These are phyloP conservation scores for Pempheris klunzingeri DNA, from an alignment of 2,797 vertebrate species.

Conservation along the genomic window DNA sequence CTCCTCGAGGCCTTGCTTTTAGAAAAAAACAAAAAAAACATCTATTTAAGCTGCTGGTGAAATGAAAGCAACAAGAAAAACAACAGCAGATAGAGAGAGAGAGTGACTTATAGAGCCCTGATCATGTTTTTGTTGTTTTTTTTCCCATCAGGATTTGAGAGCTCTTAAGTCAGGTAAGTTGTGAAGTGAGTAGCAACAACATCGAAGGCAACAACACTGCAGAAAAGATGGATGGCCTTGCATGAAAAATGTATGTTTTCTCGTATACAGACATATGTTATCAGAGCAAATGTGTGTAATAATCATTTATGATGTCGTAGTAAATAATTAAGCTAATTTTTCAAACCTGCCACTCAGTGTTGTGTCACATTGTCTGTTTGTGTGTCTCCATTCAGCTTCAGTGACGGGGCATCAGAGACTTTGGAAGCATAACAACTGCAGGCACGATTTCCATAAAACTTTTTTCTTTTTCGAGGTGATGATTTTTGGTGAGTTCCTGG, in stretches of 20 bases:
- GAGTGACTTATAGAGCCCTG: neutral
- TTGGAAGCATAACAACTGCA: too few species aligned
- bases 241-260: neutral
- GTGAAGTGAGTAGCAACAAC: constrained; percentile 11
- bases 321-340: too few species aligned
- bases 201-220: constrained; percentile 20
- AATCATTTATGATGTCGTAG: neutral
- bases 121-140: neutral
- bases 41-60: neutral
- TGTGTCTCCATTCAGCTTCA: too few species aligned
- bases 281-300: too few species aligned
- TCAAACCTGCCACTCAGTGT: too few species aligned
- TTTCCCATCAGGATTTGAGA: constrained; percentile 26
- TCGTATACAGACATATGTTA: neutral
- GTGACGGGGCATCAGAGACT: too few species aligned
- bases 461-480: too few species aligned
- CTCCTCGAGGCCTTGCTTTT: neutral
- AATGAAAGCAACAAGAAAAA: neutral
- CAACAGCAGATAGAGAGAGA: neutral
- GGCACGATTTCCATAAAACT: too few species aligned
- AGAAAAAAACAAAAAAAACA: neutral
- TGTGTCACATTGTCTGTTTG: too few species aligned
- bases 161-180: constrained; percentile 20
- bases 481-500: too few species aligned
- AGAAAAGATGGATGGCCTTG: neutral